These are phyloP conservation scores for Polyploca ridens DNA, from an alignment of 2,888 invertebrate genomes.

Conservation along the genomic window DNA sequence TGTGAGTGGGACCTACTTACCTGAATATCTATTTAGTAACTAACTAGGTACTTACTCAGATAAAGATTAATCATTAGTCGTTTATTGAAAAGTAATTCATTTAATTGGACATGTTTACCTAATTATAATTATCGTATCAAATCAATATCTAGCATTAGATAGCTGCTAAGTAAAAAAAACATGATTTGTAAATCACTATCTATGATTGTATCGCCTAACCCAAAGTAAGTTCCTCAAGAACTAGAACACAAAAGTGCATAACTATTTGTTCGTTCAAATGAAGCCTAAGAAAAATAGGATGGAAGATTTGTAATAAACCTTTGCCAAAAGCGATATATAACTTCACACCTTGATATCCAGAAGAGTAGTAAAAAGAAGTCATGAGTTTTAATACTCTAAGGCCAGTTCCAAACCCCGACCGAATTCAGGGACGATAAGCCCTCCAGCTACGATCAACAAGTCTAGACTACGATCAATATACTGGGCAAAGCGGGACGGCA, in stretches of 20 bases:
- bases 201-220: too few relatives aligned
- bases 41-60: neutral
- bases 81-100: neutral
- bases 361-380: neutral
- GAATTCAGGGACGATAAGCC: conserved; percentile 58
- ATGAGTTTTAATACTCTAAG: neutral
- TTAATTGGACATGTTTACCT: neutral
- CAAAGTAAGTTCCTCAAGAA: neutral
- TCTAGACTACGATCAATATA: conserved; percentile 82
- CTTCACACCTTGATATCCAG: neutral
- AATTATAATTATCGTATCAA: too few relatives aligned
- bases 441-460: conserved; percentile 76
- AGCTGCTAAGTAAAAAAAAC: too few relatives aligned
- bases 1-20: neutral
- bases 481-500: conserved; percentile 58
- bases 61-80: neutral
- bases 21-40: neutral
- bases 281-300: neutral
- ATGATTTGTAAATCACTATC: too few relatives aligned
- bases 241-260: neutral
- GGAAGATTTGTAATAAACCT: neutral
- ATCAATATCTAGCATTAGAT: too few relatives aligned
- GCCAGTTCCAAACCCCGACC: conserved; percentile 16
- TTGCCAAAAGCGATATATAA: neutral
- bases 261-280: neutral